These are phyloP conservation scores for Macrobrachium rosenbergii DNA, from an alignment of 1,140 invertebrate genomes.

Conservation along the genomic window DNA sequence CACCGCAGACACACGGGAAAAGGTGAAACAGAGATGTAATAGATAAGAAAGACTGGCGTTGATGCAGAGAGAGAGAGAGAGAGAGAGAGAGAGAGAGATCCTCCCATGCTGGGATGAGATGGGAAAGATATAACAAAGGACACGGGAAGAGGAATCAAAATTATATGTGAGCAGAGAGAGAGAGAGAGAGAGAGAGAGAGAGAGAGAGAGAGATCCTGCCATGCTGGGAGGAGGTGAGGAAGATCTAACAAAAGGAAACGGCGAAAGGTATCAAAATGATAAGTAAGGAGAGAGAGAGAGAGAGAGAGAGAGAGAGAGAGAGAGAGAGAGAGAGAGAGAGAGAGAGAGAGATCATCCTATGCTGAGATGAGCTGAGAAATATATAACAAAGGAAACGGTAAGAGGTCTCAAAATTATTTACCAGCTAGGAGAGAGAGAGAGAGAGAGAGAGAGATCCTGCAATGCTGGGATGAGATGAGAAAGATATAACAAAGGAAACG, in stretches of 20 bases:
- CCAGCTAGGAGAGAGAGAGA: neutral
- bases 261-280: too few species aligned
- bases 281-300: neutral
- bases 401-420: too few species aligned
- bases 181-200: neutral
- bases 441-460: neutral
- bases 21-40: neutral
- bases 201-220: neutral
- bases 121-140: too few species aligned
- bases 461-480: too few species aligned
- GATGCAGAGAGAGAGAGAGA: conserved; percentile 28
- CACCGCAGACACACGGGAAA: neutral
- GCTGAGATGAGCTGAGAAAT: too few species aligned
- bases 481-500: neutral
- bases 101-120: neutral
- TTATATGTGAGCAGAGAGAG: neutral
- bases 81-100: conserved; percentile 26
- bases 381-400: too few species aligned
- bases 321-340: neutral
- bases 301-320: conserved; percentile 6
- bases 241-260: too few species aligned
- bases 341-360: neutral
- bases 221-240: too few species aligned
- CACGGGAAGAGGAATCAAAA: too few species aligned
- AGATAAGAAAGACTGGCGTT: neutral